phyloP scores from a whole-genome alignment of 1,140 invertebrate species.

The Diabrotica virgifera region DNA sequence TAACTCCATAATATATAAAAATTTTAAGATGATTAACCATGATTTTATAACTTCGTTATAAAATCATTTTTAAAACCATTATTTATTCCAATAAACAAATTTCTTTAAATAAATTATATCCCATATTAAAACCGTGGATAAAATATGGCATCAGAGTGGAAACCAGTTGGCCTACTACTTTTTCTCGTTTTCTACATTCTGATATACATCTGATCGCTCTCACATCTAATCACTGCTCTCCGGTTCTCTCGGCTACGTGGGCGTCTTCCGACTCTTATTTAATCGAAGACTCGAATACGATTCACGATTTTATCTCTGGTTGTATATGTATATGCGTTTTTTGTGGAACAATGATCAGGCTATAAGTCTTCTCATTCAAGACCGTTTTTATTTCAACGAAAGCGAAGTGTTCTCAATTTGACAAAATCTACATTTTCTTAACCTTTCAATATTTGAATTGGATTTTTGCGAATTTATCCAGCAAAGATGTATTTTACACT shows the following conservation, averaged over 20 bases:
- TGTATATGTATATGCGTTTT: slow-evolving; percentile 3
- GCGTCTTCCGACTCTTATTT: not conserved
- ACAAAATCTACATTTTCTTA: no score
- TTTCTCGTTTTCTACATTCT: slow-evolving; percentile 1
- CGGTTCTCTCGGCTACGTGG: not conserved
- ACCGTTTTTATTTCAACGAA: not conserved
- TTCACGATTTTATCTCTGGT: not conserved
- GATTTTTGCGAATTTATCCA: no score
- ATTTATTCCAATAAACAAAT: not conserved
- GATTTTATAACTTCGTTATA: no score
- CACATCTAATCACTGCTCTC: slow-evolving; percentile 1
- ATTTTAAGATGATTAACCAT: no score
- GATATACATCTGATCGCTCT: slow-evolving; percentile 2
- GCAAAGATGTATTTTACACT: no score
- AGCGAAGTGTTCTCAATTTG: no score
- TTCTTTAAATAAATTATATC: not conserved
- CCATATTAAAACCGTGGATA: not conserved
- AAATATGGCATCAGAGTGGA: not conserved
- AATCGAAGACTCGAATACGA: not conserved
- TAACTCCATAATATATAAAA: no score
- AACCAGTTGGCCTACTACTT: slow-evolving; percentile 1
- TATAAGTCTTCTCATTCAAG: not conserved
- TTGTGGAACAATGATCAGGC: not conserved
- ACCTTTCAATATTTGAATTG: no score
- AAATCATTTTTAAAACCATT: no score